Base-by-base conservation (phyloP, 2,888 invertebrate species). In the Drosophila macrothrix region DNA sequence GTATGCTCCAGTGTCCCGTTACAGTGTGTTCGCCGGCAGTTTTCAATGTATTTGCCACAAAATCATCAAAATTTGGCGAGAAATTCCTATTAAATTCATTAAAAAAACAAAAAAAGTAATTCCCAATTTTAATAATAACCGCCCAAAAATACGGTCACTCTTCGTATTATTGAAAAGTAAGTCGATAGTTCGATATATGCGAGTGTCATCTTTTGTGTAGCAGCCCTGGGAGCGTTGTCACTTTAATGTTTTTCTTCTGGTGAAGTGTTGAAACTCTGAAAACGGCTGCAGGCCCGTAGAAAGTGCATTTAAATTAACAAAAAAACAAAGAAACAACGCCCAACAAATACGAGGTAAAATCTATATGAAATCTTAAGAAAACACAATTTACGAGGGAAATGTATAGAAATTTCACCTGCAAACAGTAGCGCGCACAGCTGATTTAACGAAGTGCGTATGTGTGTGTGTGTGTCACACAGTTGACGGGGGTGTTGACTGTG, bases 11-110 rank as follows among this genome's bases (percentile, higher is more conserved):
- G 37, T 90, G 78, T 4, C 87, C 92, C 3, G 83, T 83, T 4
- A 95, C 93, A 16, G 88, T 78, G 90, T 95, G 95, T 9, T 92
- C 83, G 10, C 92, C 92, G 46, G 90, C 87, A 39, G 93, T 93
- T 74, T 94, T 91, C 2, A 95, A 79, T 3, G 94, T 91, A 37
- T 92, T 93, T 37, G 85, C 74, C 7, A 93, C 89, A 71, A 95
- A 94, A 59, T 94, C 92, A 31, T 93, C 85, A 39, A 95, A 91
- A 76, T 93, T 69, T 2, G 92, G 76, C 35, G 83, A 73, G 4
- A 56, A 61, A 35, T 90, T 80, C 16, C 93, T 92, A 50, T 41
- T 28, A 12, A 19, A 60, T 52, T 33, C 14, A 25, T 31, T 31
- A 7, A 41, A 31, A 46, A 46, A 14, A 2, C n/a, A n/a, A 22